These are phyloP conservation scores for Gnatocerus cornutus DNA, from an alignment of 2,888 invertebrate genomes.

Conservation along the genomic window DNA sequence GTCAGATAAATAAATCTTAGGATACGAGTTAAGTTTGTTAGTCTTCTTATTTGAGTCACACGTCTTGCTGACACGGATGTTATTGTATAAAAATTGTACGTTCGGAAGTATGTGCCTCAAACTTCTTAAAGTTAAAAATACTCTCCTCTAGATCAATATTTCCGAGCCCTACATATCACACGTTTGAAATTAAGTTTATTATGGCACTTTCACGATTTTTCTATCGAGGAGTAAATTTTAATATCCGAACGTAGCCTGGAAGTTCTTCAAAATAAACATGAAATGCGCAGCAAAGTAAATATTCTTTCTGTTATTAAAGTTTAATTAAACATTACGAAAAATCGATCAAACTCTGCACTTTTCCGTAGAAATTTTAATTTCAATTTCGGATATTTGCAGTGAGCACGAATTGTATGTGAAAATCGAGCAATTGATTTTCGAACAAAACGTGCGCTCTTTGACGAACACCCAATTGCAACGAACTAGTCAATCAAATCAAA, in stretches of 20 bases:
- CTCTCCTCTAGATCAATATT: slow-evolving; percentile 30
- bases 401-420: background rate
- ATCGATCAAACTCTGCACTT: no score
- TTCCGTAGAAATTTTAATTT: no score
- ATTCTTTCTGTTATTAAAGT: slow-evolving; percentile 22
- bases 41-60: slow-evolving; percentile 22
- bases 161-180: background rate
- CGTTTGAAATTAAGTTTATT: no score
- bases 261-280: slow-evolving; percentile 24
- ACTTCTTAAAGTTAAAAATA: slow-evolving; percentile 41
- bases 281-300: slow-evolving; percentile 10
- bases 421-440: slow-evolving; percentile 10
- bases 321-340: slow-evolving; percentile 24
- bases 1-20: slow-evolving; percentile 32
- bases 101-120: slow-evolving; percentile 35
- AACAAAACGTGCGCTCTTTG: slow-evolving; percentile 12
- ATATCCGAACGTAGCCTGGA: slow-evolving; percentile 28
- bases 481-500: background rate
- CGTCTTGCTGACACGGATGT: slow-evolving; percentile 26
- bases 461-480: slow-evolving; percentile 5
- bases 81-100: slow-evolving; percentile 45
- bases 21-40: slow-evolving; percentile 21
- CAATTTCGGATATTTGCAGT: no score
- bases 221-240: slow-evolving; percentile 19
- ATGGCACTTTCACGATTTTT: no score